Evolutionary conservation across 2,888 invertebrate genomes (phyloP).

Genomic region (Anthrax anthrax): DNA sequence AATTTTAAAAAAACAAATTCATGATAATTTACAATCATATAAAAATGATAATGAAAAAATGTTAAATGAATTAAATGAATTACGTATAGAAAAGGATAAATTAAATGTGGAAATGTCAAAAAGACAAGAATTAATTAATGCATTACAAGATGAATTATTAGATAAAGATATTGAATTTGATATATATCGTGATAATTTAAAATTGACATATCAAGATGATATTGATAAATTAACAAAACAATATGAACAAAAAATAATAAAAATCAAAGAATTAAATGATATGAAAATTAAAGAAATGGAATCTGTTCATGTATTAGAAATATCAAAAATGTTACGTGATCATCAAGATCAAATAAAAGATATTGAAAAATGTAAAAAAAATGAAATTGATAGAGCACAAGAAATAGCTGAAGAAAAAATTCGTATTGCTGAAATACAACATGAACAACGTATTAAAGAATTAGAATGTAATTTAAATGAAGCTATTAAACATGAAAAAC

Average conservation of each 20-base stretch:
- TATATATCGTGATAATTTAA: constrained; percentile 28
- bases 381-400: constrained; percentile 28
- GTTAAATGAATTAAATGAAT: constrained; percentile 25
- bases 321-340: constrained; percentile 10
- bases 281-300: constrained; percentile 16
- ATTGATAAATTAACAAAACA: constrained; percentile 19
- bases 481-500: constrained; percentile 34
- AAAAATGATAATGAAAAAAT: constrained; percentile 24
- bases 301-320: constrained; percentile 12
- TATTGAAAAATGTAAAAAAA: constrained; percentile 4
- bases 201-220: constrained; percentile 26
- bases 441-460: constrained; percentile 34
- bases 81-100: constrained; percentile 28
- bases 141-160: constrained; percentile 27
- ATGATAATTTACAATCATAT: constrained; percentile 26
- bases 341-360: constrained; percentile 9
- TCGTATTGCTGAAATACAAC: constrained; percentile 28
- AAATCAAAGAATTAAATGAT: constrained; percentile 13
- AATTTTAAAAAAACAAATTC: constrained; percentile 24
- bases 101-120: constrained; percentile 27
- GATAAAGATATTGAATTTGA: constrained; percentile 31
- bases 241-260: constrained; percentile 12
- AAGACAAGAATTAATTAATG: constrained; percentile 28
- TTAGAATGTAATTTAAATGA: constrained; percentile 33
- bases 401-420: constrained; percentile 31